Base-by-base conservation (phyloP, 2,888 invertebrate species). In the Andrena flavipes region DNA sequence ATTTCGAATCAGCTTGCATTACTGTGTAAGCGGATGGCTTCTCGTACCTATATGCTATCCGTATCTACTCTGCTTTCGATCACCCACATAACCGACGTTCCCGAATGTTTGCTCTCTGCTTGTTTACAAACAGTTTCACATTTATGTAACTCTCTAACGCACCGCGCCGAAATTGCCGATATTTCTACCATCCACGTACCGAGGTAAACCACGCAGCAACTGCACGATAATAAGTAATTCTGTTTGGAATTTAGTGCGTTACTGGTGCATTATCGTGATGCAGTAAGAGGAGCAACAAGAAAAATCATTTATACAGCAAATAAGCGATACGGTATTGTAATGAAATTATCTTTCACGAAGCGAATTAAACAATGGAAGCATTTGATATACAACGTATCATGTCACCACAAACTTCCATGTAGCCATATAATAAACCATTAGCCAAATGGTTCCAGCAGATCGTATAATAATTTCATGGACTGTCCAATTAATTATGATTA, bases 71-170 rank as follows among this genome's bases (percentile, higher is more conserved):
- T 82, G 87, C 85, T 78, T 69, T 80, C 83, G 76, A 87, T 87
- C 83, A 70, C 63, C 79, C 73, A 69, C 63, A 83, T 85, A 83
- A 87, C 63, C 85, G 76, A 62, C 62, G 76, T 59, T 49, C 48
- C 56, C 63, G 51, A 74, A 62, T 83, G 78, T 87, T 87, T 88
- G 80, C 82, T 33, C 51, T 26, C 29, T 60, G 76, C 63, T 76
- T 86, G 82, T 84, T 86, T 87, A 82, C 86, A 81, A 86, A 82
- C 80, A 84, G 88, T 78, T 87, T 81, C 81, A 73, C 79, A 81
- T 88, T 86, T 86, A 80, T 73, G 81, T 75, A 64, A 63, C 67
- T 54, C 30, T 8, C 49, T 16, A 75, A 65, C 51, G 63, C 70
- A 77, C 49, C 69, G 64, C 35, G 64, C 75, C 79, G 65, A 29